phyloP scores from a whole-genome alignment of 2,888 invertebrate genomes.

The Epirrita christyi region DNA sequence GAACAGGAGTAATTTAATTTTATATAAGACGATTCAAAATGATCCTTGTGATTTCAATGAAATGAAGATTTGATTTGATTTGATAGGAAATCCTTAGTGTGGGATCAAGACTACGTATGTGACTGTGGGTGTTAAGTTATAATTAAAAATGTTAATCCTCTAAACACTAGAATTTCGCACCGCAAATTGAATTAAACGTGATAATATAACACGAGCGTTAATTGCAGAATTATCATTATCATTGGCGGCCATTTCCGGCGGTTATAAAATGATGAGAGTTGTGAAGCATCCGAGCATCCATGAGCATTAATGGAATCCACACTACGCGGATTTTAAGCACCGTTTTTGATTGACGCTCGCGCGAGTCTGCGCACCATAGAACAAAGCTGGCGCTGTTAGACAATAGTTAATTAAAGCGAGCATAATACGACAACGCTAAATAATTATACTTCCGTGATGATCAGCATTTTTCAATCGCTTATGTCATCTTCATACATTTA shows the following conservation, averaged over 20 bases:
- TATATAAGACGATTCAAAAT: too few species aligned
- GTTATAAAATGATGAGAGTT: conserved; percentile 22
- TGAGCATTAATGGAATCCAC: conserved; percentile 6
- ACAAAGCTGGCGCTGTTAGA: not conserved
- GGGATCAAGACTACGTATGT: too few species aligned
- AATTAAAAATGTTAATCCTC: not conserved
- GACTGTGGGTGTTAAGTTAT: not conserved
- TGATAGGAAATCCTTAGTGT: too few species aligned
- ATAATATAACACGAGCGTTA: conserved; percentile 20
- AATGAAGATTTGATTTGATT: too few species aligned
- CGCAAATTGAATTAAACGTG: conserved; percentile 15
- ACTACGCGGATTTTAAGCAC: conserved; percentile 5
- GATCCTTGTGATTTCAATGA: too few species aligned
- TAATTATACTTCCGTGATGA: too few species aligned
- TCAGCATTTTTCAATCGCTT: too few species aligned
- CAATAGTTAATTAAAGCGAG: too few species aligned
- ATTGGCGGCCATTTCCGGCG: conserved; percentile 11
- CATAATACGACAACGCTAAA: too few species aligned
- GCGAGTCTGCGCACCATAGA: not conserved
- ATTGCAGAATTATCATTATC: conserved; percentile 16
- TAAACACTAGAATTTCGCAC: not conserved
- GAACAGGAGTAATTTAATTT: too few species aligned
- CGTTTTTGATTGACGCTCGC: not conserved
- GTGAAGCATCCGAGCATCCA: conserved; percentile 10
- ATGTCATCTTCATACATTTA: too few species aligned